phyloP scores from a whole-genome alignment of 2,888 invertebrate species.

The Leptinotarsa rubiginosa region DNA sequence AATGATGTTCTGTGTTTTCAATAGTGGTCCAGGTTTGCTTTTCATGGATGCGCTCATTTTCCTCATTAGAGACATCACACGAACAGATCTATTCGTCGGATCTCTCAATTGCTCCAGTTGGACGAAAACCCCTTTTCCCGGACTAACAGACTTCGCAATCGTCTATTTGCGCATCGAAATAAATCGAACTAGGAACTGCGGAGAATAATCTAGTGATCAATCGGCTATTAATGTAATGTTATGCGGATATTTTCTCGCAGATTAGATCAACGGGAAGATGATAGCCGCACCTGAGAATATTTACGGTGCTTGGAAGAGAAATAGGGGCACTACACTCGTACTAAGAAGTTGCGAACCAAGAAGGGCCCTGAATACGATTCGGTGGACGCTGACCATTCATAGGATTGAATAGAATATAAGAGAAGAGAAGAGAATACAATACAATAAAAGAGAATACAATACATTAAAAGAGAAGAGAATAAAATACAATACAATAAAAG shows the following conservation, averaged over 20 bases:
- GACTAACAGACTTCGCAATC: neutral
- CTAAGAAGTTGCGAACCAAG: conserved; percentile 12
- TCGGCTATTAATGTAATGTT: conserved; percentile 27
- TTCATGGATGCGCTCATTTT: too few species aligned
- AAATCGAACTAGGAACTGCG: conserved; percentile 28
- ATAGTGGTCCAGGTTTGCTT: too few species aligned
- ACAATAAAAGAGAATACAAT: too few species aligned
- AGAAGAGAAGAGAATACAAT: too few species aligned
- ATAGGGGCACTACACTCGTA: conserved; percentile 36
- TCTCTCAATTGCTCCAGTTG: neutral
- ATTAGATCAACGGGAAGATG: conserved; percentile 33
- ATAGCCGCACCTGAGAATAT: conserved; percentile 31
- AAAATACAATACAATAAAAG: too few species aligned
- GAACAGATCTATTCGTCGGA: too few species aligned
- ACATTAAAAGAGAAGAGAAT: too few species aligned
- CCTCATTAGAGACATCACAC: too few species aligned
- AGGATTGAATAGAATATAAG: neutral
- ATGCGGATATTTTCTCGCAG: conserved; percentile 36
- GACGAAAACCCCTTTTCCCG: neutral
- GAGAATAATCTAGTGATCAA: conserved; percentile 27
- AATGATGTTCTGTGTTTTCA: too few species aligned
- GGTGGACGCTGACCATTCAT: neutral
- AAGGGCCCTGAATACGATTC: neutral
- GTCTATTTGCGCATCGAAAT: conserved; percentile 10
- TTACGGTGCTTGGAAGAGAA: conserved; percentile 10